phyloP scores from a whole-genome alignment of 30 jellyfish, hydroid and myxozoan species.

The Aurelia sp. region DNA sequence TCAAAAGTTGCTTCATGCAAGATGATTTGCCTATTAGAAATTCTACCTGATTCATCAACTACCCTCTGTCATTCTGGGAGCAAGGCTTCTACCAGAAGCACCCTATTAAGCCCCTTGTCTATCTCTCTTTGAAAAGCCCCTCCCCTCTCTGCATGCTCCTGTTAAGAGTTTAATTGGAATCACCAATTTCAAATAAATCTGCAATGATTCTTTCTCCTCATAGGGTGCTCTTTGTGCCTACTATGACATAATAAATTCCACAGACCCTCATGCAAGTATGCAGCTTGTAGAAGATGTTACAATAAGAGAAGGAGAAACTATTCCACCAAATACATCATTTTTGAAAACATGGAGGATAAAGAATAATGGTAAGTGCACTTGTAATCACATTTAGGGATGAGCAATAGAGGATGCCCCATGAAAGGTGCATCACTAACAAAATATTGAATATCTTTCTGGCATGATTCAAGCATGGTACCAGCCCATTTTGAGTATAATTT shows the following conservation, averaged over 20 bases:
- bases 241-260: conserved; percentile 77
- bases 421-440: too few relatives aligned
- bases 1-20: too few relatives aligned
- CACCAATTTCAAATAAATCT: neutral
- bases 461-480: too few relatives aligned
- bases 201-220: neutral
- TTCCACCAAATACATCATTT: conserved; percentile 58
- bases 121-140: neutral
- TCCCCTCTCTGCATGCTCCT: too few relatives aligned
- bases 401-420: too few relatives aligned
- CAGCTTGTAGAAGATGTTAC: conserved; percentile 62
- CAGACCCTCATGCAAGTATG: conserved; percentile 72
- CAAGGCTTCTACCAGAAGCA: neutral
- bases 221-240: conserved; percentile 88
- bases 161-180: too few relatives aligned
- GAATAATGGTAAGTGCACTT: conserved; percentile 62
- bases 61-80: neutral
- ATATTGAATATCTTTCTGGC: too few relatives aligned
- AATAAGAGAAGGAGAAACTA: conserved; percentile 43
- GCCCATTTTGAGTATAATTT: too few relatives aligned
- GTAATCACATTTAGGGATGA: too few relatives aligned
- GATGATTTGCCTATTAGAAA: too few relatives aligned
- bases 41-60: too few relatives aligned
- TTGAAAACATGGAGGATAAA: conserved; percentile 78
- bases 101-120: too few relatives aligned